Evolutionary conservation across 2,113 vertebrate species (phyloP).

Genomic region (Hemichromis elongatus): DNA sequence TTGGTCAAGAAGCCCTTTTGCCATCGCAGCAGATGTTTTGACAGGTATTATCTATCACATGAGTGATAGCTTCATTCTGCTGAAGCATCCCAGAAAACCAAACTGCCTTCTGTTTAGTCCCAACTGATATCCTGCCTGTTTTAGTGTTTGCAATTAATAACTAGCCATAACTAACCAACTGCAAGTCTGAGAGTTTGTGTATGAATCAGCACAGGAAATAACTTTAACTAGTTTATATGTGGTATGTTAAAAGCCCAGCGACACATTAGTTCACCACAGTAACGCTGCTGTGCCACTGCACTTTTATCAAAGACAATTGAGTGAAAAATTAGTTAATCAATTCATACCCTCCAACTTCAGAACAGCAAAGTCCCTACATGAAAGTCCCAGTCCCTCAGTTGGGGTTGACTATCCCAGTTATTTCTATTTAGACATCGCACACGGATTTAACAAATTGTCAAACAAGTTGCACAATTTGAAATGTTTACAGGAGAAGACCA

Average conservation of each 20-base stretch:
- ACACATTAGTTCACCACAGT: neutral
- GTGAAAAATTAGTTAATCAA: neutral
- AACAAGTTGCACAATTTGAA: neutral
- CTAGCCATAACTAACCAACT: neutral
- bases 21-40: neutral
- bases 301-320: neutral
- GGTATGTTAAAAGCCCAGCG: neutral
- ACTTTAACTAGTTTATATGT: neutral
- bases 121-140: neutral
- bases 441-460: neutral
- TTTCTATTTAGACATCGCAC: neutral
- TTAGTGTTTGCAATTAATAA: neutral
- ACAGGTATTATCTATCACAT: neutral
- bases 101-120: neutral
- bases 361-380: neutral
- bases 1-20: neutral
- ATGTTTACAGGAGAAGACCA: neutral
- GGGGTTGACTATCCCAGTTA: neutral
- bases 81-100: neutral
- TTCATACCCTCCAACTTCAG: neutral
- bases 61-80: neutral
- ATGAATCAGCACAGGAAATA: neutral
- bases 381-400: neutral
- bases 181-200: neutral
- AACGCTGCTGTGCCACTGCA: neutral